Evolutionary conservation across 2,797 vertebrate species (phyloP).

Genomic region (Heterohyrax brucei): DNA sequence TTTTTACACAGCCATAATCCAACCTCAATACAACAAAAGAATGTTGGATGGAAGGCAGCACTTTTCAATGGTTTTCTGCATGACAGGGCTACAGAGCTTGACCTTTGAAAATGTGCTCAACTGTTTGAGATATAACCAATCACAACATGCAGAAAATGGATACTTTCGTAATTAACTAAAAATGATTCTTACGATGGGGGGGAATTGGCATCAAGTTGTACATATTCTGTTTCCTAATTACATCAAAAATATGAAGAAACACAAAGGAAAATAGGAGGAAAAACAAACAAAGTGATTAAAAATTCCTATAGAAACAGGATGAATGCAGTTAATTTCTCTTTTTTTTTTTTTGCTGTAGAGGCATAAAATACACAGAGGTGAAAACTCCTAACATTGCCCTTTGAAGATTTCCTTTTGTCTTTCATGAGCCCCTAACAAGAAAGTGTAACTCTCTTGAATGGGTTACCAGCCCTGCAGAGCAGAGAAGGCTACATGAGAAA

Average conservation of each 20-base stretch:
- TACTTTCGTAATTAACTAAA: conserved; percentile 59
- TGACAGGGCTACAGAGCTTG: conserved; percentile 21
- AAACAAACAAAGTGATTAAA: conserved; percentile 84
- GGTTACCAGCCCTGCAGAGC: neutral
- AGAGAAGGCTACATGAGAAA: neutral
- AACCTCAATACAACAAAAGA: conserved; percentile 15
- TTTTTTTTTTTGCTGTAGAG: conserved; percentile 88
- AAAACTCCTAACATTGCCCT: conserved; percentile 87
- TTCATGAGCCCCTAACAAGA: neutral
- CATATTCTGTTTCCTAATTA: conserved; percentile 88
- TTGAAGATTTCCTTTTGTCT: conserved; percentile 87
- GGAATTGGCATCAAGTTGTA: conserved; percentile 66
- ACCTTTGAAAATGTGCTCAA: conserved; percentile 63
- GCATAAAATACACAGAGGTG: conserved; percentile 89
- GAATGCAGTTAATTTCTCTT: conserved; percentile 88
- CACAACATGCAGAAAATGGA: conserved; percentile 59
- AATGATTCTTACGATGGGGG: conserved; percentile 65
- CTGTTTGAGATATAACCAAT: conserved; percentile 45
- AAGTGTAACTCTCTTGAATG: neutral
- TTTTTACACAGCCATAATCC: conserved; percentile 16
- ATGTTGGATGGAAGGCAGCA: neutral
- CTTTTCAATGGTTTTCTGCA: conserved; percentile 40
- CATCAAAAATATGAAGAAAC: conserved; percentile 89
- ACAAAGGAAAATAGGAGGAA: conserved; percentile 89
- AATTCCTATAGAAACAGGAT: conserved; percentile 88